Percentiles rank a stretch among this genome's conserved stretches.
These are phyloP conservation scores for Malurus alboscapulatus DNA, from an alignment of 2,113 vertebrate genomes.

Conservation along the genomic window DNA sequence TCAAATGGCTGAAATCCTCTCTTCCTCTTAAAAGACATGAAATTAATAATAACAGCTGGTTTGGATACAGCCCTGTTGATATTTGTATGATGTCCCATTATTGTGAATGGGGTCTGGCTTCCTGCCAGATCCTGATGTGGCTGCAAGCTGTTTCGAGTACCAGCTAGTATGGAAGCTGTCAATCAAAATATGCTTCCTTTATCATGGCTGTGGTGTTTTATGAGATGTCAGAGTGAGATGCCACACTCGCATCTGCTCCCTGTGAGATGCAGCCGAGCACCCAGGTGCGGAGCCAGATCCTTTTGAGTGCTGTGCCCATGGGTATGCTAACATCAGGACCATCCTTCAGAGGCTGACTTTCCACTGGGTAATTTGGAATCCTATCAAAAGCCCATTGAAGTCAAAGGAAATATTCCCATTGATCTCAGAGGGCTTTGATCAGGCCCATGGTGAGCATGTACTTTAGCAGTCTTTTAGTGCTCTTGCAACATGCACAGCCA, in stretches of 20 bases:
- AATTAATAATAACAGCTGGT: slow-evolving; percentile 61
- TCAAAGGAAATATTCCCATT: slow-evolving; percentile 59
- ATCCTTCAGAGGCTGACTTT: background rate
- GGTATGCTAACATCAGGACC: background rate
- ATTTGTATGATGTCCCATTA: slow-evolving; percentile 40
- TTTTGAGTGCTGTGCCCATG: background rate
- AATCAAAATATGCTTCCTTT: slow-evolving; percentile 38
- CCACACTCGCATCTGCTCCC: background rate
- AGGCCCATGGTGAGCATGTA: slow-evolving; percentile 29
- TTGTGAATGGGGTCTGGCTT: slow-evolving; percentile 44
- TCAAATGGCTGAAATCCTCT: slow-evolving; percentile 26
- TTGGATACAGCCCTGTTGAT: slow-evolving; percentile 30
- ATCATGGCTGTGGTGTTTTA: background rate
- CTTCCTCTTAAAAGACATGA: slow-evolving; percentile 41
- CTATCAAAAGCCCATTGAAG: slow-evolving; percentile 50
- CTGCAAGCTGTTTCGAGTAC: slow-evolving; percentile 29
- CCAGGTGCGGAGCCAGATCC: background rate
- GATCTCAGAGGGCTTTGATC: slow-evolving; percentile 64
- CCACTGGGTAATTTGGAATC: slow-evolving; percentile 26
- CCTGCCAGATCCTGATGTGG: slow-evolving; percentile 30
- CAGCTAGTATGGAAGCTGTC: background rate
- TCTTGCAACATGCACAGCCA: slow-evolving; percentile 31
- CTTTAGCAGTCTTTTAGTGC: slow-evolving; percentile 47
- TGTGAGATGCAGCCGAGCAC: background rate
- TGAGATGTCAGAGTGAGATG: background rate